A percentile compares a stretch with the other conserved stretches of the same genome.
phyloP scores from a whole-genome alignment of 2,113 vertebrate species.

The Larimichthys polyactis region DNA sequence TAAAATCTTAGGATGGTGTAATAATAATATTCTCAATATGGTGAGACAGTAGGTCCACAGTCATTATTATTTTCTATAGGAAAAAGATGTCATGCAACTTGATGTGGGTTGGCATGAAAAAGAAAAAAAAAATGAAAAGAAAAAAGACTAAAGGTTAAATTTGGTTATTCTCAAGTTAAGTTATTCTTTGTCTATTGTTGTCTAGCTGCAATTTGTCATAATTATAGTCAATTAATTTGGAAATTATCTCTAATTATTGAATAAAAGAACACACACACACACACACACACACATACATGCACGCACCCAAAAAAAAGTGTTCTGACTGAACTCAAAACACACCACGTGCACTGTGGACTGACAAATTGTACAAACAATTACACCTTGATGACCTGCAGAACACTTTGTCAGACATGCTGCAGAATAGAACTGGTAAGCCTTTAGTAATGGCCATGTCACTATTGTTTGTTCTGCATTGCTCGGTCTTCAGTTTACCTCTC shows the following conservation, averaged over 20 bases:
- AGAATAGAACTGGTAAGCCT: neutral
- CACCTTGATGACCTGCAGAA: neutral
- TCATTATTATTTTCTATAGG: neutral
- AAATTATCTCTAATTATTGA: neutral
- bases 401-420: neutral
- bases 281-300: no score
- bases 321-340: neutral
- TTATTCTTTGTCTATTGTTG: neutral
- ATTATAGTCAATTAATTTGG: neutral
- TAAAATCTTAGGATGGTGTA: neutral
- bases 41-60: neutral
- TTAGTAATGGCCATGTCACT: constrained; percentile 8
- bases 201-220: neutral
- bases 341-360: no score
- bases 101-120: neutral
- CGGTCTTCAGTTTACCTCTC: neutral
- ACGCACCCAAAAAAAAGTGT: no score
- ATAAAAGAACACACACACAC: neutral
- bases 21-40: neutral
- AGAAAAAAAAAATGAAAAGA: neutral
- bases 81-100: neutral
- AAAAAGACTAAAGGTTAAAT: neutral
- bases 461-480: neutral
- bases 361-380: no score
- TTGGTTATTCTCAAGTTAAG: no score